These are phyloP conservation scores for Cordylochernes scorpioides DNA, from an alignment of 2,888 invertebrate genomes.

Conservation along the genomic window DNA sequence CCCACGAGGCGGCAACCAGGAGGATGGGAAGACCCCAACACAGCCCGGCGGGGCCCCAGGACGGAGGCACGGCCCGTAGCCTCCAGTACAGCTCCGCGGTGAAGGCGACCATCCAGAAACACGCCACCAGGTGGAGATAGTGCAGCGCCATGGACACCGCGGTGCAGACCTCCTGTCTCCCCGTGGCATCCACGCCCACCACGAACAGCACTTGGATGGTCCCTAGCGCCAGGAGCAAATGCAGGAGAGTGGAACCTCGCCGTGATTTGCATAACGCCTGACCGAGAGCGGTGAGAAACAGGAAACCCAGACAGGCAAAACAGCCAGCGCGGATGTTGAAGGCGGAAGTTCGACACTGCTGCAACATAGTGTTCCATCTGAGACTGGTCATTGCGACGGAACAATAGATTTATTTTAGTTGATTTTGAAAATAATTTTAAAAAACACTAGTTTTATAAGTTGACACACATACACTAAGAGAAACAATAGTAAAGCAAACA, in stretches of 20 bases:
- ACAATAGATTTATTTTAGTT: no score
- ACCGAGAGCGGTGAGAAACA: no score
- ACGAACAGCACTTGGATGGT: constrained; percentile 14
- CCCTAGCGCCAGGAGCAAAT: constrained; percentile 13
- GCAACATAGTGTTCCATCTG: no score
- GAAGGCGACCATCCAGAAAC: constrained; percentile 39
- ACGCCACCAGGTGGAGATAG: constrained; percentile 38
- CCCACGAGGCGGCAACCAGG: constrained; percentile 30
- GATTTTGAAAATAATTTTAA: no score
- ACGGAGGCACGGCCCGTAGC: constrained; percentile 29
- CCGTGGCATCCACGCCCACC: constrained; percentile 10
- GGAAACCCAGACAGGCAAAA: no score
- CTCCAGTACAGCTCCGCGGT: constrained; percentile 26
- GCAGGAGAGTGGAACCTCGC: constrained; percentile 15
- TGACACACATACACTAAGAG: no score
- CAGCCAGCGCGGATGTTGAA: no score
- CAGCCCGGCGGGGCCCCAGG: constrained; percentile 26
- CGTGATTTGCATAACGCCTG: no score
- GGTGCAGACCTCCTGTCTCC: constrained; percentile 30
- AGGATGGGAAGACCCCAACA: constrained; percentile 13
- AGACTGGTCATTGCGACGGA: no score
- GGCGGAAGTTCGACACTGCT: no score
- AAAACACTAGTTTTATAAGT: no score
- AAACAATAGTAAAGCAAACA: no score
- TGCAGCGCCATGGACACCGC: constrained; percentile 37